A percentile compares a stretch with the other conserved stretches of the same genome.
Evolutionary conservation across 2,888 invertebrate genomes (phyloP).

Genomic region (Phorcus lineatus): DNA sequence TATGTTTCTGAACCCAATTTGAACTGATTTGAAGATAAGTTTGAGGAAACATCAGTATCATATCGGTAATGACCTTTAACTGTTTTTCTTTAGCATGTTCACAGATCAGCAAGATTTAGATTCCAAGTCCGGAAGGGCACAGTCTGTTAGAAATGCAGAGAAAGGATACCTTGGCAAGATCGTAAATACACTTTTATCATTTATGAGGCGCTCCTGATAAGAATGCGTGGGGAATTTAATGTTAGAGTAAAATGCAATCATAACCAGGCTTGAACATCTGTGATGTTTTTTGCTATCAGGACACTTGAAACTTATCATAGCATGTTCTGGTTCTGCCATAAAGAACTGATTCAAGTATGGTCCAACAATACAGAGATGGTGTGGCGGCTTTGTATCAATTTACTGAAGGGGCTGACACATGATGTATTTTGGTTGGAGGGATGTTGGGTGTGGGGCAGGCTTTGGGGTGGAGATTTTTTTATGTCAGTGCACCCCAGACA

Average conservation of each 20-base stretch:
- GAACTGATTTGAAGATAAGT: background rate
- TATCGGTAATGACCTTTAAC: conserved; percentile 14
- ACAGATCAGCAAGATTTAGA: background rate
- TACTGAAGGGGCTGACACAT: too few species aligned
- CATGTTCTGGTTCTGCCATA: background rate
- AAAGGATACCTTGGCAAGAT: conserved; percentile 4
- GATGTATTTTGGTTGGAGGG: too few species aligned
- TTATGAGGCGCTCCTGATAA: conserved; percentile 12
- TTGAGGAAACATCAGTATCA: background rate
- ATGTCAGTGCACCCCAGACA: too few species aligned
- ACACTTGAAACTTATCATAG: background rate
- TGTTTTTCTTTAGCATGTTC: background rate
- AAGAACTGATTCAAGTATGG: too few species aligned
- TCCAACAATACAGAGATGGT: too few species aligned
- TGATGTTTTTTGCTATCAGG: conserved; percentile 11
- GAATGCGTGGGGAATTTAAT: conserved; percentile 14
- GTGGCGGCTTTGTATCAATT: too few species aligned
- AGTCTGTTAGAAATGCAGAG: background rate
- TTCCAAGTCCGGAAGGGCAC: background rate
- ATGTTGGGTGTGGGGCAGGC: too few species aligned
- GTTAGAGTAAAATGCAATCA: conserved; percentile 23
- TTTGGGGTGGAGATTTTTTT: too few species aligned
- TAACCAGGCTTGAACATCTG: conserved; percentile 23
- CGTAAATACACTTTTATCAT: conserved; percentile 11
- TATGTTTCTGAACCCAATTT: background rate